phyloP scores from a whole-genome alignment of 2,888 invertebrate species.

The Ornithoptera priamus region DNA sequence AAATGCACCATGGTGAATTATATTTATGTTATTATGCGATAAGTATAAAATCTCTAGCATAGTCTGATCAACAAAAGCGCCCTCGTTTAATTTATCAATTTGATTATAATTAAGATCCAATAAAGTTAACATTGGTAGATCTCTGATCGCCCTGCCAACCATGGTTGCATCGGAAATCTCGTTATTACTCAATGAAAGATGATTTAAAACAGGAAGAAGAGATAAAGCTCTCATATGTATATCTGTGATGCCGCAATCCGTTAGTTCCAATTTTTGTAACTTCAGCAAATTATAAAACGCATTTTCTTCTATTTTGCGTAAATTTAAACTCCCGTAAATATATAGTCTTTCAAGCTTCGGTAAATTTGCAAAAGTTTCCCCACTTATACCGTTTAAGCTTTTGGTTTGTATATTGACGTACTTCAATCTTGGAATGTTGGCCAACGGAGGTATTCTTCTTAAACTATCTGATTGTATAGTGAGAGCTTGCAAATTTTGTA shows the following conservation, averaged over 20 bases:
- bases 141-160: conserved; percentile 88
- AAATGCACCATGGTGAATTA: conserved; percentile 89
- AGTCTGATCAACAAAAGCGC: conserved; percentile 88
- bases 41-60: conserved; percentile 84
- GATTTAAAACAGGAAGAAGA: conserved; percentile 84
- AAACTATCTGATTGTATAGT: conserved; percentile 89
- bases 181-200: conserved; percentile 86
- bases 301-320: conserved; percentile 86
- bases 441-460: conserved; percentile 87
- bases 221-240: conserved; percentile 89
- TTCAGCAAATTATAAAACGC: conserved; percentile 85
- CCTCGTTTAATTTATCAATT: conserved; percentile 86
- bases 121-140: conserved; percentile 85
- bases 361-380: conserved; percentile 85
- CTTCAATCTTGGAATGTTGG: conserved; percentile 84
- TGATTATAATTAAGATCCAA: conserved; percentile 86
- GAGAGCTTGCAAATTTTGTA: conserved; percentile 89
- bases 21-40: conserved; percentile 86
- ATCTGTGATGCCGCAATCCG: conserved; percentile 86
- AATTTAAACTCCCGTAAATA: conserved; percentile 83
- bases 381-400: conserved; percentile 82
- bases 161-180: conserved; percentile 88
- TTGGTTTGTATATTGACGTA: conserved; percentile 87
- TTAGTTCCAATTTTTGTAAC: conserved; percentile 86
- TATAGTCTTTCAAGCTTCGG: conserved; percentile 87